Evolutionary conservation across 1,140 invertebrate genomes (phyloP), one percentile per base, ranked within the genome.

Genomic region (Monochamus saltuarius): DNA sequence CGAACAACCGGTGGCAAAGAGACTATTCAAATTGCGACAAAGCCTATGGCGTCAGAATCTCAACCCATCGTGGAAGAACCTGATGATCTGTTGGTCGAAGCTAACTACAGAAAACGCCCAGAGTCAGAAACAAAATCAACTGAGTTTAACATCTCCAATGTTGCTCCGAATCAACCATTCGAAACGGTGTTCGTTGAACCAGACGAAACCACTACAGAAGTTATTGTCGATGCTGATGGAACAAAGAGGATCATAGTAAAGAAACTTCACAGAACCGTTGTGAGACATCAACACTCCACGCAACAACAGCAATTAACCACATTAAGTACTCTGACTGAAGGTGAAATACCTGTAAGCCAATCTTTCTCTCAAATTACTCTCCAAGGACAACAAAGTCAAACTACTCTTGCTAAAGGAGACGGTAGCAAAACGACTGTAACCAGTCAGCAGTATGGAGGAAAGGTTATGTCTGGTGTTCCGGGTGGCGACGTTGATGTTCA

Each of bases 171-270:
- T n/a, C 87, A 89, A 65, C 83, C 88, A 0, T 90, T 90, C 69
- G 89, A 90, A 72, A 90, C 89, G 1, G 80, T 90, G 1, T 81
- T 90, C 62, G 81, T 87, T 0, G 89, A 91, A 73, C 89, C 89
- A 0, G 88, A 90, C 74, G 85, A 90, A 70, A 87, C 85, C 8
- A 87, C 85, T 1, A 89, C 87, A 8, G 89, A 91, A 77, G 85
- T 91, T 1, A 84, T 91, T 7, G 87, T 90, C 0, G 88, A 89
- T 65, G 82, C 88, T 19, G 89, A 91, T 76, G 89, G 89, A n/a
- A 89, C 87, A 0, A 90, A 88, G 65, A 82, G 88, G 62, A 90
- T 91, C 56, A 87, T 91, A 46, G 85, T 91, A 0, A 85, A 84
- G 60, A 90, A 89, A 75, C 74, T 88, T 3, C 77, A 81, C 63